Percentiles rank a stretch among this genome's conserved stretches.
phyloP scores from a whole-genome alignment of 2,888 invertebrate genomes.

The Lepetodrilus schrolli region DNA sequence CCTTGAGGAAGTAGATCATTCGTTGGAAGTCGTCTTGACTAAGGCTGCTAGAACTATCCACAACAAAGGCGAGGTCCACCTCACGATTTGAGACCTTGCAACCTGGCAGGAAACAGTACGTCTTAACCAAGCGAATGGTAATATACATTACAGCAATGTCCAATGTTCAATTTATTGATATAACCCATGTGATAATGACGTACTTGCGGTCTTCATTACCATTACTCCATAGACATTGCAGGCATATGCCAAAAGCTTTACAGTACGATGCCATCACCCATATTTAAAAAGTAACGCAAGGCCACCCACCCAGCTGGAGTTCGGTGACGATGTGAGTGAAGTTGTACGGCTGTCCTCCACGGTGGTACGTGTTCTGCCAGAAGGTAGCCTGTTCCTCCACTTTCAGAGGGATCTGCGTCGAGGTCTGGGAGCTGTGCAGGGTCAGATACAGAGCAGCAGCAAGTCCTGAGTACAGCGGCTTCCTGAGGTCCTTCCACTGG shows the following conservation, averaged over 20 bases:
- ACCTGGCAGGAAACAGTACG: constrained; percentile 41
- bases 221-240: too few species aligned
- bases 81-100: constrained; percentile 45
- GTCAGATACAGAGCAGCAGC: constrained; percentile 53
- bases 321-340: neutral
- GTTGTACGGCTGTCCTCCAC: constrained; percentile 3
- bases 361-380: neutral
- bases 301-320: constrained; percentile 21
- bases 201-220: too few species aligned
- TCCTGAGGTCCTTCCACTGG: constrained; percentile 53
- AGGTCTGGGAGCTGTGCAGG: constrained; percentile 31
- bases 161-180: too few species aligned
- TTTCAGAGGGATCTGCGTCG: neutral
- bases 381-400: constrained; percentile 20
- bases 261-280: neutral
- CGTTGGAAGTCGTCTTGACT: constrained; percentile 65
- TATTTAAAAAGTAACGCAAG: too few species aligned
- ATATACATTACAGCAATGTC: too few species aligned
- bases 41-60: constrained; percentile 75
- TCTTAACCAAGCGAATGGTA: too few species aligned
- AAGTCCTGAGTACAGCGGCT: constrained; percentile 59
- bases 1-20: constrained; percentile 67
- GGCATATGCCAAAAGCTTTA: too few species aligned
- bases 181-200: too few species aligned
- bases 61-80: constrained; percentile 72